Evolutionary conservation across 1,140 invertebrate species (phyloP).

Genomic region (Drosophila suzukii): DNA sequence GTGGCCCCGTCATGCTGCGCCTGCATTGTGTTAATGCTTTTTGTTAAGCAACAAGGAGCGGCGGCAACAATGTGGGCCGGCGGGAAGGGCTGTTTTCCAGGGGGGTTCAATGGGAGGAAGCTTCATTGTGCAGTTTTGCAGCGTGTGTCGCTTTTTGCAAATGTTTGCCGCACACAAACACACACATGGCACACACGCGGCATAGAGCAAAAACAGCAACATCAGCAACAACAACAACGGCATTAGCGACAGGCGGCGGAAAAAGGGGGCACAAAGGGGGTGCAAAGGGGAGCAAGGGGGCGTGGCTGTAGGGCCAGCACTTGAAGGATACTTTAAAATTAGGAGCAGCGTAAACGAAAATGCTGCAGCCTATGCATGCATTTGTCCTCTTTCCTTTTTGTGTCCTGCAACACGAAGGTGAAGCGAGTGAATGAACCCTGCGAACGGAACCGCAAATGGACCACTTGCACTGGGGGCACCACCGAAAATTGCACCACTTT

Average conservation of each 20-base stretch:
- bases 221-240: constrained; percentile 46
- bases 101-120: constrained; percentile 19
- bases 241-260: constrained; percentile 12
- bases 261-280: no score
- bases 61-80: constrained; percentile 31
- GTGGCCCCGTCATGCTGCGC: constrained; percentile 75
- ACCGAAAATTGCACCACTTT: constrained; percentile 31
- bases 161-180: constrained; percentile 72
- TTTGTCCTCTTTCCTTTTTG: constrained; percentile 37
- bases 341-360: constrained; percentile 66
- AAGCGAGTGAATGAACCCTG: constrained; percentile 35
- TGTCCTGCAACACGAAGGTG: constrained; percentile 40
- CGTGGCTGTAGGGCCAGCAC: constrained; percentile 24
- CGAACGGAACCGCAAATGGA: constrained; percentile 37
- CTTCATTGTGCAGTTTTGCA: constrained; percentile 78
- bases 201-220: constrained; percentile 42
- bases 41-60: constrained; percentile 74
- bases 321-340: constrained; percentile 77
- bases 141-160: constrained; percentile 81
- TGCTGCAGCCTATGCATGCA: constrained; percentile 64
- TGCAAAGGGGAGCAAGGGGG: no score
- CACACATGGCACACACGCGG: constrained; percentile 24
- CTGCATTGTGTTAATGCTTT: constrained; percentile 82
- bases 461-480: constrained; percentile 12
- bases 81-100: constrained; percentile 6